phyloP scores from a whole-genome alignment of 2,113 vertebrate genomes.

The Willisornis vidua region DNA sequence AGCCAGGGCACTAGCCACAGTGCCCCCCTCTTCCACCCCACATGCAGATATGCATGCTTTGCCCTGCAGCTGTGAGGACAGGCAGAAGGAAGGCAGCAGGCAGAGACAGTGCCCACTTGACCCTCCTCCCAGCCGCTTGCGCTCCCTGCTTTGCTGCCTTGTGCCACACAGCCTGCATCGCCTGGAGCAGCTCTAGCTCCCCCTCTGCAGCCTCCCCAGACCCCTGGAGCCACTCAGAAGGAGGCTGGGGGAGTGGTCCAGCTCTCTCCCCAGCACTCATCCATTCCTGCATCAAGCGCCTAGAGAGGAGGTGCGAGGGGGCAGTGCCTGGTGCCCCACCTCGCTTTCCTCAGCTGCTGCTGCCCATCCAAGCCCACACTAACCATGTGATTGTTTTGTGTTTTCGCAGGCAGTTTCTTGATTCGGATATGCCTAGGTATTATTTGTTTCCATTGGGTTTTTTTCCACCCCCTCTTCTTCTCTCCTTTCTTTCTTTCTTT shows the following conservation, averaged over 20 bases:
- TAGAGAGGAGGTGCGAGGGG: background rate
- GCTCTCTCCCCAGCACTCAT: background rate
- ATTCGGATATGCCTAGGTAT: constrained; percentile 99
- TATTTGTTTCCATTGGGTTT: constrained; percentile 76
- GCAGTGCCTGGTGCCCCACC: background rate
- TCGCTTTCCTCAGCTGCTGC: constrained; percentile 36
- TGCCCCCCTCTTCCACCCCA: background rate
- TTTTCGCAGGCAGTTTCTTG: constrained; percentile 99
- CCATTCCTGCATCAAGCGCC: background rate
- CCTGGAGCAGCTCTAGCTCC: background rate
- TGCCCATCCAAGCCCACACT: constrained; percentile 82
- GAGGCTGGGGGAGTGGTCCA: background rate
- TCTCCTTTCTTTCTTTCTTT: constrained; percentile 27
- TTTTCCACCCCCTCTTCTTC: constrained; percentile 26
- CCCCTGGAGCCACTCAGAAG: background rate
- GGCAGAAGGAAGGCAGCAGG: background rate
- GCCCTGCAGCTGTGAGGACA: background rate
- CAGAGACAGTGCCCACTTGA: background rate
- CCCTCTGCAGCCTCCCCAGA: background rate
- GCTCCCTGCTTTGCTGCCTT: constrained; percentile 53
- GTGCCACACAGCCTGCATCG: background rate
- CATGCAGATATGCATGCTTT: background rate
- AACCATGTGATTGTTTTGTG: constrained; percentile 94
- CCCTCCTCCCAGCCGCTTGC: constrained; percentile 14
- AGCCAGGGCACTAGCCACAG: background rate